Conservation (phyloP, 2,888 invertebrate genomes). For the Scaptomyza polygonia region DNA sequence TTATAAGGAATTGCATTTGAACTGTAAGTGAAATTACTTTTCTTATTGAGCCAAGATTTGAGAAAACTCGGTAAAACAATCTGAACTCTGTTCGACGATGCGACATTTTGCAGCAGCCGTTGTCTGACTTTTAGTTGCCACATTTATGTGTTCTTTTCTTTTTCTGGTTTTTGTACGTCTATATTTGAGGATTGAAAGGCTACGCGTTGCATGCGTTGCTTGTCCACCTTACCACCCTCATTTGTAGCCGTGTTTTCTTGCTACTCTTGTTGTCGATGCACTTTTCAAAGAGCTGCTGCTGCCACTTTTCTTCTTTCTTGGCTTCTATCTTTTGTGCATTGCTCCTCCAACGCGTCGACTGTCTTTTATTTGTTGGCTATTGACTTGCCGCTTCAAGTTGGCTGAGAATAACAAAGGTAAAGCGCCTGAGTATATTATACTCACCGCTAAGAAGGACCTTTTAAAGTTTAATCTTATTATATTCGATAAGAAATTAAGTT, state of each 20-base stretch:
- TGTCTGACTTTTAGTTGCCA: constrained; percentile 52
- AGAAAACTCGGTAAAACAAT: constrained; percentile 37
- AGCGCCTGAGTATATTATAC: constrained; percentile 11
- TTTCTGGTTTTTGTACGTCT: constrained; percentile 12
- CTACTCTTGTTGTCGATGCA: constrained; percentile 35
- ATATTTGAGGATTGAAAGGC: constrained; percentile 39
- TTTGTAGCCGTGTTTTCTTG: constrained; percentile 65
- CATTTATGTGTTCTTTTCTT: constrained; percentile 21
- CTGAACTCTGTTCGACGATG: constrained; percentile 13
- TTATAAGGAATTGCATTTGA: constrained; percentile 17
- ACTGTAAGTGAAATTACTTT: constrained; percentile 21
- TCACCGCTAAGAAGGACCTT: not conserved
- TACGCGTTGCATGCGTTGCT: constrained; percentile 64
- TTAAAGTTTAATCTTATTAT: constrained; percentile 3
- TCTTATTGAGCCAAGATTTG: constrained; percentile 41
- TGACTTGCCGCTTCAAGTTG: constrained; percentile 25
- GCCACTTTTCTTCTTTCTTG: constrained; percentile 42
- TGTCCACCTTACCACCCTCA: constrained; percentile 71
- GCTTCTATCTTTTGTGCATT: constrained; percentile 33
- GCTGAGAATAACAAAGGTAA: constrained; percentile 5
- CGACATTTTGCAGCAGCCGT: constrained; percentile 27
- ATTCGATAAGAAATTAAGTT: not conserved
- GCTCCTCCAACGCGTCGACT: constrained; percentile 7
- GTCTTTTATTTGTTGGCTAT: constrained; percentile 25
- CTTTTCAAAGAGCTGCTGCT: constrained; percentile 28